Evolutionary conservation across 2,113 vertebrate species (phyloP), one percentile per base, ranked within the genome.

Genomic region (Puntigrus tetrazona): DNA sequence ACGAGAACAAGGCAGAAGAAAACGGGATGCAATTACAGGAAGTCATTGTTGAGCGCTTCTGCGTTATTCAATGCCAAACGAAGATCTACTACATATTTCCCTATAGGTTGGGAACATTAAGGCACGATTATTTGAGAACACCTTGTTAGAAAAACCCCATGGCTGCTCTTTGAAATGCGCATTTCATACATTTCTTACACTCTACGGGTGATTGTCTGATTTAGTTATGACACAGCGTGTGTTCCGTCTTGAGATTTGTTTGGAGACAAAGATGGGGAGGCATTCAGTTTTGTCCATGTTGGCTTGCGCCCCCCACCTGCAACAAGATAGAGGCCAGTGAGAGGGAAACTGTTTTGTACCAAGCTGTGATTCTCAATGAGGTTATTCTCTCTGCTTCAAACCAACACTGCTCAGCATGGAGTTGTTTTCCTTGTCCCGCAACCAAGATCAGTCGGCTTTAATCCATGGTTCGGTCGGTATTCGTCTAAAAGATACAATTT

Each of bases 111-210:
- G 91, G 89, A 89, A 92, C 93, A 93, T 93, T 94, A 92, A 93
- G 88, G 84, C 87, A 89, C 85, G 93, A 92, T 94, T 94, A 94
- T 94, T 94, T 90, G 92, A 94, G 93, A 94, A 93, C 91, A 92
- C 90, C 93, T 93, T 92, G 91, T 94, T 93, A 94, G 88, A 91
- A 90, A 92, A 93, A 92, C 92, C 93, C 91, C 91, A 91, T 92
- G 92, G 90, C 91, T 93, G 91, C 92, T 93, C 91, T 94, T 92
- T 92, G 92, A 92, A 94, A 92, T 90, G 93, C 91, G 89, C 91
- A 93, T 92, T 91, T 88, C 89, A 91, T 87, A 89, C 87, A 90
- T 92, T 76, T 92, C 91, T 92, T 92, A 93, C 93, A 91, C 90
- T 93, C 91, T 91, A 92, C 92, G 86, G 86, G 92, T 91, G 93